Conservation (phyloP, 2,888 invertebrate genomes). For the Aphodius sticticus region DNA sequence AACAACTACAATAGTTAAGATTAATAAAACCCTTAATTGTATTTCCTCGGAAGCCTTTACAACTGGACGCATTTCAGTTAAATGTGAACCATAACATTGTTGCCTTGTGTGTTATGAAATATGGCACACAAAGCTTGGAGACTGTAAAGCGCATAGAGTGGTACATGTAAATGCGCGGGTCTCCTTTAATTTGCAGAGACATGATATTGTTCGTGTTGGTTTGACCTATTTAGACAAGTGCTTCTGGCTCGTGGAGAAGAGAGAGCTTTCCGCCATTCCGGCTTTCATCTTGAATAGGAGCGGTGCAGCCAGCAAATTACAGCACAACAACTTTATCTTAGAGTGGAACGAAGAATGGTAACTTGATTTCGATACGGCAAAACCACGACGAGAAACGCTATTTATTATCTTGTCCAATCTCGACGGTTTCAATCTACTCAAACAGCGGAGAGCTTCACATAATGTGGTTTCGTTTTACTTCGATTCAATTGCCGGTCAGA, state of each 20-base stretch:
- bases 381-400: background rate
- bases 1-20: background rate
- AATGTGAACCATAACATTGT: background rate
- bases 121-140: background rate
- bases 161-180: background rate
- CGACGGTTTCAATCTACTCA: background rate
- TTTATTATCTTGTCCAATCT: slow-evolving; percentile 4
- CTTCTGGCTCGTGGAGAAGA: background rate
- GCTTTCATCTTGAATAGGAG: background rate
- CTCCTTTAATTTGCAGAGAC: slow-evolving; percentile 4
- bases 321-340: slow-evolving; percentile 4
- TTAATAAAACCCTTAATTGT: background rate
- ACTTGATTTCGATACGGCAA: background rate
- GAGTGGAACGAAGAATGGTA: slow-evolving; percentile 4
- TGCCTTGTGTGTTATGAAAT: background rate
- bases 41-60: background rate
- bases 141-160: background rate
- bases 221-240: slow-evolving; percentile 4
- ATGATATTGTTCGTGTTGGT: background rate
- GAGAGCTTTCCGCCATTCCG: background rate
- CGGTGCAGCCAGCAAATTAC: background rate
- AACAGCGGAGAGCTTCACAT: background rate
- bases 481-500: background rate
- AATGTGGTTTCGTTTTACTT: background rate
- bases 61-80: background rate